phyloP scores from a whole-genome alignment of 2,888 invertebrate species.

The Lithodes maja region DNA sequence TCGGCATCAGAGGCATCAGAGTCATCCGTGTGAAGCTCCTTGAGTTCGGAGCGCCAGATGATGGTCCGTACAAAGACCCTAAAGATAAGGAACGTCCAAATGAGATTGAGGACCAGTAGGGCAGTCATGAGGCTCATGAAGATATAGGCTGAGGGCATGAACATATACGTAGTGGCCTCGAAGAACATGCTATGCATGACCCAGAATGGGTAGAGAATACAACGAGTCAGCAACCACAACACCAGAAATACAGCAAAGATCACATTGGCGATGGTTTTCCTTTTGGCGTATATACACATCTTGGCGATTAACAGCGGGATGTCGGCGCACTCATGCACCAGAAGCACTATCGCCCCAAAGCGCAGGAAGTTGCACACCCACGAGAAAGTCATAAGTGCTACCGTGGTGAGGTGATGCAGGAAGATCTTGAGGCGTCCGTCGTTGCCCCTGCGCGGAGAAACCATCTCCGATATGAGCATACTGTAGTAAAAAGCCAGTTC shows the following conservation, averaged over 20 bases:
- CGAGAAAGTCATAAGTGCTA: slow-evolving; percentile 55
- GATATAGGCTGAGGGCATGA: slow-evolving; percentile 59
- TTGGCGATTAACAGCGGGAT: slow-evolving; percentile 60
- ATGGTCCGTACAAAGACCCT: slow-evolving; percentile 9
- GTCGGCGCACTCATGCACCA: slow-evolving; percentile 58
- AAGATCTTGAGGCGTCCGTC: slow-evolving; percentile 43
- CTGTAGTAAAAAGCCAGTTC: slow-evolving; percentile 48
- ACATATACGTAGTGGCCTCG: slow-evolving; percentile 43
- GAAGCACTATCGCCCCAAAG: slow-evolving; percentile 60
- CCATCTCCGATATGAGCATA: slow-evolving; percentile 86
- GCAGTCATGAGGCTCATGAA: slow-evolving; percentile 49
- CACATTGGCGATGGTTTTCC: slow-evolving; percentile 27
- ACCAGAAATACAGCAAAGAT: slow-evolving; percentile 59
- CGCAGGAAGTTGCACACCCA: slow-evolving; percentile 60
- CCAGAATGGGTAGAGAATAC: slow-evolving; percentile 91
- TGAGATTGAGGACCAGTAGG: slow-evolving; percentile 46
- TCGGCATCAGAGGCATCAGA: background rate
- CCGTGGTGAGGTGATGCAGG: slow-evolving; percentile 72
- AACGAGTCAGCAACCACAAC: slow-evolving; percentile 71
- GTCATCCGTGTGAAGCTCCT: background rate
- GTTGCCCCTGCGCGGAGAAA: slow-evolving; percentile 80
- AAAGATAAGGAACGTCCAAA: slow-evolving; percentile 59
- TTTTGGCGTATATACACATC: slow-evolving; percentile 42
- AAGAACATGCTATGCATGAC: slow-evolving; percentile 82
- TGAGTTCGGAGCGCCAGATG: background rate